Evolutionary conservation across 2,888 invertebrate species (phyloP).

Genomic region (Allolobophora icterica): DNA sequence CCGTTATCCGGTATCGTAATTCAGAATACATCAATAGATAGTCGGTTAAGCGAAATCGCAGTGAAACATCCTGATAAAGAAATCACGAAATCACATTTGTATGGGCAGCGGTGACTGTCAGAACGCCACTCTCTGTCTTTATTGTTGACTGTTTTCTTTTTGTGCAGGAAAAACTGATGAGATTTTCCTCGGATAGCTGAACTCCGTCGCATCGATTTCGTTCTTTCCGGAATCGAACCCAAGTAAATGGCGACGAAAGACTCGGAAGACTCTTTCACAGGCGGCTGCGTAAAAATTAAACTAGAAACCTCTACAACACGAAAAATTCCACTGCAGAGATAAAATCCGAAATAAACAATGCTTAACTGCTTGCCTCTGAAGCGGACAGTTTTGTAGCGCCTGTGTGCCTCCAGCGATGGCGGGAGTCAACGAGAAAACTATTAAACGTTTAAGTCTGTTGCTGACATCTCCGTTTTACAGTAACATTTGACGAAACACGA

Average conservation of each 20-base stretch:
- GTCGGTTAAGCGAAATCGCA: no score
- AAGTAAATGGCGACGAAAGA: not conserved
- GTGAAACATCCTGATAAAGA: no score
- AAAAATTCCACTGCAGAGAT: not conserved
- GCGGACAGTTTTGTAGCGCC: not conserved
- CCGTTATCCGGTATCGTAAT: no score
- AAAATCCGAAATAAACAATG: not conserved
- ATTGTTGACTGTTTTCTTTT: not conserved
- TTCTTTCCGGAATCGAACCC: conserved; percentile 8
- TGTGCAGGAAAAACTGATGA: not conserved
- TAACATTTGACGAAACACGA: not conserved
- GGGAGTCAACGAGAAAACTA: not conserved
- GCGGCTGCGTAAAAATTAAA: not conserved
- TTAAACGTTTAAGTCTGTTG: not conserved
- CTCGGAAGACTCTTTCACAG: not conserved
- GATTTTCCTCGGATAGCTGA: not conserved
- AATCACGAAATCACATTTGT: not conserved
- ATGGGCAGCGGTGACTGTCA: not conserved
- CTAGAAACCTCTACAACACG: not conserved
- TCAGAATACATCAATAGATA: no score
- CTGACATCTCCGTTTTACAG: not conserved
- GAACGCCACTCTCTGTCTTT: not conserved
- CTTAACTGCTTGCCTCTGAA: not conserved
- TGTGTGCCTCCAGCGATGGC: not conserved
- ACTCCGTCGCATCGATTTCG: not conserved